phyloP scores from a whole-genome alignment of 1,140 invertebrate genomes.

The Calycopis cecrops region DNA sequence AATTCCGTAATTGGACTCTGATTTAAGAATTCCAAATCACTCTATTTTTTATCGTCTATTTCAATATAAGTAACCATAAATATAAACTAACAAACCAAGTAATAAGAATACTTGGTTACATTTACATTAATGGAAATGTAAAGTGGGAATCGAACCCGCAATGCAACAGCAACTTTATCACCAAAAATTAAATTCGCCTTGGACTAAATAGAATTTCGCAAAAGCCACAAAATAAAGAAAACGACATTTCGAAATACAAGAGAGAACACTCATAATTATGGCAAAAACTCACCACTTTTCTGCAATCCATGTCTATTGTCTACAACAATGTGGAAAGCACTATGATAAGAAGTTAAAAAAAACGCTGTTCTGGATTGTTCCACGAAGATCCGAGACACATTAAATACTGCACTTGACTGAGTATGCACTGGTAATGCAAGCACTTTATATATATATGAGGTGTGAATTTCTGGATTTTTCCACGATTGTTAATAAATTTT shows the following conservation, averaged over 20 bases:
- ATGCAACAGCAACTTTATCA: too few species aligned
- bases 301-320: conserved; percentile 58
- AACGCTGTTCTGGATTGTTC: conserved; percentile 20
- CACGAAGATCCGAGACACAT: conserved; percentile 14
- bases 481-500: too few species aligned
- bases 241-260: conserved; percentile 15
- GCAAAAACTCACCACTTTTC: conserved; percentile 50
- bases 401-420: conserved; percentile 20
- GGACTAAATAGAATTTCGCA: neutral
- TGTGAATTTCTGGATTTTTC: conserved; percentile 14
- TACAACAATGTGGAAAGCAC: conserved; percentile 52
- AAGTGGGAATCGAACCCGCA: too few species aligned
- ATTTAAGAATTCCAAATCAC: too few species aligned
- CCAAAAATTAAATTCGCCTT: too few species aligned
- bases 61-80: too few species aligned
- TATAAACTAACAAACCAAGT: too few species aligned
- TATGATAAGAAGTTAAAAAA: conserved; percentile 32
- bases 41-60: too few species aligned
- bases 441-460: conserved; percentile 45
- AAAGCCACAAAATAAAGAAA: neutral
- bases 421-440: conserved; percentile 29
- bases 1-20: too few species aligned
- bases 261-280: conserved; percentile 15
- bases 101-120: too few species aligned
- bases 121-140: too few species aligned